Evolutionary conservation across 2,888 invertebrate genomes (phyloP), one percentile per base, ranked within the genome.

Genomic region (Epistrophella euchroma): DNA sequence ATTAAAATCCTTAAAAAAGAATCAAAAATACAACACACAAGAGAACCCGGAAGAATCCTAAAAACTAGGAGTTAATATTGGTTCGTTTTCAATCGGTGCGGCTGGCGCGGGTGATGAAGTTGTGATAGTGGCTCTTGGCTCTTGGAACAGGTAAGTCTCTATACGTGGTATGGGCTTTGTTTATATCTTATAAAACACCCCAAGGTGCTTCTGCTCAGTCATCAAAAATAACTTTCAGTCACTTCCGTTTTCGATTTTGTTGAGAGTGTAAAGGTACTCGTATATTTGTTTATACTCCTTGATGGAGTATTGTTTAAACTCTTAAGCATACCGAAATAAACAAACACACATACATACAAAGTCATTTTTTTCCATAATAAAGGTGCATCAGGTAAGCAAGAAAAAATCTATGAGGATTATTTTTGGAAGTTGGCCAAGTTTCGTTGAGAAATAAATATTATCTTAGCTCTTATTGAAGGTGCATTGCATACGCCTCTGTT

Each of bases 161-260:
- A 55, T 32, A n/a, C 19, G n/a, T n/a, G 37, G 13, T 52, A 47
- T 52, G 35, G 73, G 35, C 52, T 71, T 71, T 76, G 64, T 76
- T 76, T 81, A 64, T 81, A 40, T 35, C 17, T 62, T 19, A 56
- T 19, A 64, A 40, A 40, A 15, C 56, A 74, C 74, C 47, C 47
- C 17, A 45, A 64, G 50, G 17, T 40, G 78, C 78, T 74, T 62
- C 64, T n/a, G 73, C 78, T 74, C 70, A 71, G 73, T 73, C 78
- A 70, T 83, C 78, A 74, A 71, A 79, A 79, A 79, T 71, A 74
- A 84, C 79, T 64, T 64, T 43, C 74, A 71, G 37, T 74, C 83
- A 64, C 74, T 74, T 84, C 79, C 70, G 56, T 50, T 56, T 32
- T 52, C 35, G 74, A 52, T 79, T 78, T 28, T 68, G 52, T 74